These are phyloP conservation scores for Periophthalmus modestus DNA, from an alignment of 2,113 vertebrate genomes.

Conservation along the genomic window DNA sequence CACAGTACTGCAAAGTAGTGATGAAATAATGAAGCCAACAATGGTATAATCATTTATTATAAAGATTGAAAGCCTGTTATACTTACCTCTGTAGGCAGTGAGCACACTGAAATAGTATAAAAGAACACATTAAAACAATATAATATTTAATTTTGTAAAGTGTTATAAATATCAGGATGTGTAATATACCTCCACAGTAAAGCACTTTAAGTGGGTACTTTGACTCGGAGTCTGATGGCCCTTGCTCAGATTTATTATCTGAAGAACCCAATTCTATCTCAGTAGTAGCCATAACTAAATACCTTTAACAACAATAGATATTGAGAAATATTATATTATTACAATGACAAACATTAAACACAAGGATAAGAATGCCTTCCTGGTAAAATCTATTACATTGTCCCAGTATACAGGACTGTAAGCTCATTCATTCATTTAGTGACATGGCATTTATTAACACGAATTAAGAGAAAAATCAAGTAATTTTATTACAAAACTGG, in stretches of 20 bases:
- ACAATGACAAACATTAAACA: neutral
- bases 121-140: neutral
- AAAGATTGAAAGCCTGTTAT: neutral
- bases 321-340: neutral
- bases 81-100: conserved; percentile 80
- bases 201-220: conserved; percentile 91
- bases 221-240: conserved; percentile 74
- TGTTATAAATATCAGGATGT: neutral
- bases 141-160: neutral
- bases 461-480: neutral
- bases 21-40: neutral
- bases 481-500: neutral
- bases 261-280: conserved; percentile 80
- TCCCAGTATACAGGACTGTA: too few relatives aligned
- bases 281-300: conserved; percentile 80
- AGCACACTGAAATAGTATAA: conserved; percentile 74
- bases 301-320: conserved; percentile 40
- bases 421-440: neutral
- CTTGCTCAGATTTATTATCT: conserved; percentile 83
- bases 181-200: conserved; percentile 90
- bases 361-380: neutral
- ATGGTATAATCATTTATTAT: neutral
- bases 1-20: conserved; percentile 86
- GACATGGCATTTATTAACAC: neutral
- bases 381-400: neutral